Percentiles rank a stretch among this genome's conserved stretches.
Evolutionary conservation across 2,113 vertebrate genomes (phyloP).

Genomic region (Otolemur garnettii): DNA sequence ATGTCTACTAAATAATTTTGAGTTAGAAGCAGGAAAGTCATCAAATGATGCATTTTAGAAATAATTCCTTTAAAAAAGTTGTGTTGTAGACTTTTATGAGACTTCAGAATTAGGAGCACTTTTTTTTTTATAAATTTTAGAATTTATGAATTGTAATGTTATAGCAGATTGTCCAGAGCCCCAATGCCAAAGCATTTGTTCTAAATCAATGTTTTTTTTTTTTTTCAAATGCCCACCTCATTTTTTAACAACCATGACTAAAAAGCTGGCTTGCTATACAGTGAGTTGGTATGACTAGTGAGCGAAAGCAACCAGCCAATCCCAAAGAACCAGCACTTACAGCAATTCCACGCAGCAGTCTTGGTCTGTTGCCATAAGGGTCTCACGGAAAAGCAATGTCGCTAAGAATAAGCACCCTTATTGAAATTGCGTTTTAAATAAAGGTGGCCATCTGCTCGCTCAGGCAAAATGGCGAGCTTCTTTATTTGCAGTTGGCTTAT

Average conservation of each 20-base stretch:
- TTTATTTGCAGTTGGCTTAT: too few species aligned
- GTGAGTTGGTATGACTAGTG: fast-evolving
- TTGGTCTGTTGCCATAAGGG: too few species aligned
- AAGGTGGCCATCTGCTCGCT: too few species aligned
- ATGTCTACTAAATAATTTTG: background rate
- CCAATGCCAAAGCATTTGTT: background rate
- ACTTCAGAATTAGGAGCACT: background rate
- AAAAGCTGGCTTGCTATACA: background rate
- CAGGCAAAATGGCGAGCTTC: too few species aligned
- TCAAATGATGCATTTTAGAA: background rate
- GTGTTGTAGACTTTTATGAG: background rate
- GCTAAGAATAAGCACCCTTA: too few species aligned
- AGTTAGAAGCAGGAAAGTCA: background rate
- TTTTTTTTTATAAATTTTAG: background rate
- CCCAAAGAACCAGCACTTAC: fast-evolving
- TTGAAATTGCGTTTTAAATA: too few species aligned
- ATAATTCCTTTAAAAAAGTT: background rate
- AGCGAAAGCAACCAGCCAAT: fast-evolving
- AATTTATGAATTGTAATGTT: background rate
- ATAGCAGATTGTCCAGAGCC: background rate
- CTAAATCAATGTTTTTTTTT: too few species aligned
- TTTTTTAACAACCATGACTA: too few species aligned
- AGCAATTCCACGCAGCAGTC: fast-evolving
- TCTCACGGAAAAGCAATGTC: too few species aligned
- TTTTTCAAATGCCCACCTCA: too few species aligned